Evolutionary conservation across 2,113 vertebrate species (phyloP).

Genomic region (Myiopsitta monachus): DNA sequence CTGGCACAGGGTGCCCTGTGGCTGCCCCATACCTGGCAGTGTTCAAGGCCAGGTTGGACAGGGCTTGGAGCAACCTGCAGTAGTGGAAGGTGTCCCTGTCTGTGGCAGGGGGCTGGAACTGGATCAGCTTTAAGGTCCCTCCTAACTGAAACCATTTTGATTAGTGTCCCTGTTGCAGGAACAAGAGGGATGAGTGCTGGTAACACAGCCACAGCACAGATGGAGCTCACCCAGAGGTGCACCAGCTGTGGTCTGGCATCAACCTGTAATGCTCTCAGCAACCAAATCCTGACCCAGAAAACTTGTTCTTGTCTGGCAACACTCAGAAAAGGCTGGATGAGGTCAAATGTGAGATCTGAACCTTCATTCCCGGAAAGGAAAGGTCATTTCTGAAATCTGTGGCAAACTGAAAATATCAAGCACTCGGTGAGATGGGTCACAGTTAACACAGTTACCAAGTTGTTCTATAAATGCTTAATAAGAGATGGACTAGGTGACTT

Average conservation of each 20-base stretch:
- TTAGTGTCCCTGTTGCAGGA: not conserved
- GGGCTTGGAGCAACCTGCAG: not conserved
- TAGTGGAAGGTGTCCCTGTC: not conserved
- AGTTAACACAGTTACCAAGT: rapidly evolving
- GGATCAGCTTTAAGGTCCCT: not conserved
- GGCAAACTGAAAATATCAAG: not conserved
- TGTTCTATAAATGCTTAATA: not conserved
- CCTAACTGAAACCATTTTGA: not conserved
- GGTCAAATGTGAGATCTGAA: not conserved
- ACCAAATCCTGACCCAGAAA: not conserved
- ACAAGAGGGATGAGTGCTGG: not conserved
- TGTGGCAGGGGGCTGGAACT: not conserved
- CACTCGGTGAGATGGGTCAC: not conserved
- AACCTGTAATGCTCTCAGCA: not conserved
- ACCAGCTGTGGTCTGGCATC: rapidly evolving
- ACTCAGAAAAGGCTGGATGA: not conserved
- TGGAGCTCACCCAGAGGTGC: not conserved
- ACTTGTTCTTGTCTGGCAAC: not conserved
- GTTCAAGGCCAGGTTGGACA: not conserved
- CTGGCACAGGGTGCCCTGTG: not conserved
- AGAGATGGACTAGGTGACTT: not conserved
- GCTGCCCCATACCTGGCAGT: not conserved
- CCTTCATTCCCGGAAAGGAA: not conserved
- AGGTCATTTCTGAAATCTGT: not conserved
- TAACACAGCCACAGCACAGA: not conserved